phyloP scores from a whole-genome alignment of 2,797 vertebrate genomes.

The Myiothlypis chrysogaster region DNA sequence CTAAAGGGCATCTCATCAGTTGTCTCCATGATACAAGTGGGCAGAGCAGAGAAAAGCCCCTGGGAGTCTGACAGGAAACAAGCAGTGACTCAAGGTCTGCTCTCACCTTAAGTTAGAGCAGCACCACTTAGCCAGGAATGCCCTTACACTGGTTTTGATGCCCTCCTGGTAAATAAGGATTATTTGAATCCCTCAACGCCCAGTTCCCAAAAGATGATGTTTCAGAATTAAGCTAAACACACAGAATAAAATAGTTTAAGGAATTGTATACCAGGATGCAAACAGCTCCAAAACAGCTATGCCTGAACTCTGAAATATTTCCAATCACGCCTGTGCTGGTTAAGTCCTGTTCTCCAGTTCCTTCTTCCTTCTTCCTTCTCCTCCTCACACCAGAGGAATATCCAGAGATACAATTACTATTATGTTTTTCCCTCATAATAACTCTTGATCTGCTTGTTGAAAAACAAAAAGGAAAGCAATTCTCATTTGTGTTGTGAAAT shows the following conservation, averaged over 20 bases:
- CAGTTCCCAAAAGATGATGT: not conserved
- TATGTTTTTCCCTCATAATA: not conserved
- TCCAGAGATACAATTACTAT: not conserved
- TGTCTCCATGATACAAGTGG: not conserved
- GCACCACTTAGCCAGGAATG: rapidly evolving
- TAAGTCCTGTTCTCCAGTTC: not conserved
- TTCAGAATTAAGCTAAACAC: not conserved
- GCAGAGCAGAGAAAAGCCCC: not conserved
- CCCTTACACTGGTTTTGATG: not conserved
- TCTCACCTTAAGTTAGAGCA: not conserved
- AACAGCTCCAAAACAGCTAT: not conserved
- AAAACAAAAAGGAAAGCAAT: not conserved
- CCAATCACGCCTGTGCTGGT: rapidly evolving
- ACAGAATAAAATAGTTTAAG: not conserved
- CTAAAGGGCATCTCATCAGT: not conserved
- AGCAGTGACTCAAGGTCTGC: not conserved
- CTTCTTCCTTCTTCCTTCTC: too few relatives aligned
- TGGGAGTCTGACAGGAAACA: not conserved
- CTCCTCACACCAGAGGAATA: not conserved
- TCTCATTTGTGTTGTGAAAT: not conserved
- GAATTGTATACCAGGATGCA: not conserved
- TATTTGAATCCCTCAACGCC: not conserved
- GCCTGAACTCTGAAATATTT: not conserved
- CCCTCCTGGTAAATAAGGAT: not conserved
- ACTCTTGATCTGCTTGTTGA: not conserved